phyloP scores from a whole-genome alignment of 2,113 vertebrate genomes.

The Apaloderma vittatum region DNA sequence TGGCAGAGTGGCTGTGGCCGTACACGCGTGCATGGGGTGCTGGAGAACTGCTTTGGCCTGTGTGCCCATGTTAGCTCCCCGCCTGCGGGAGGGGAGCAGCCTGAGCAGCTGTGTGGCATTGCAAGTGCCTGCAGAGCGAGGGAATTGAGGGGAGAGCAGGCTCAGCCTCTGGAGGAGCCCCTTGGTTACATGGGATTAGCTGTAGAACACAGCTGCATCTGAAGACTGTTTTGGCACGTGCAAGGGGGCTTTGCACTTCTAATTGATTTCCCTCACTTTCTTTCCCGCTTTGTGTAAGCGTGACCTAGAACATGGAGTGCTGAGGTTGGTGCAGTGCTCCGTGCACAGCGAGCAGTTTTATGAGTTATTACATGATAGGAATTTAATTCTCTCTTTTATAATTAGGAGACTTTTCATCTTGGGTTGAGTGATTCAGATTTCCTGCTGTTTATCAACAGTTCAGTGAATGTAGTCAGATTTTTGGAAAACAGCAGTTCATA shows the following conservation, averaged over 20 bases:
- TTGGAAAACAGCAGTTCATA: not conserved
- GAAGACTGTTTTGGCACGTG: not conserved
- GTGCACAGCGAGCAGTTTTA: not conserved
- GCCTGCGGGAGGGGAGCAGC: not conserved
- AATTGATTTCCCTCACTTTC: constrained; percentile 21
- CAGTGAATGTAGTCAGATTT: not conserved
- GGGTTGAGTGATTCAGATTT: not conserved
- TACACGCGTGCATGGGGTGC: rapidly evolving
- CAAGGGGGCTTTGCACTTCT: not conserved
- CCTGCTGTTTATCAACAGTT: not conserved
- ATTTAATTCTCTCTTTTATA: not conserved
- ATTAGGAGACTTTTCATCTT: not conserved
- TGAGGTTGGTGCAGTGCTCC: not conserved
- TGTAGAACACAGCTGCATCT: not conserved
- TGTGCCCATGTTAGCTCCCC: rapidly evolving
- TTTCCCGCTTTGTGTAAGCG: not conserved
- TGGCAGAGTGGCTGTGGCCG: rapidly evolving
- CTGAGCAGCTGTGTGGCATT: not conserved
- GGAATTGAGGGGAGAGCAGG: rapidly evolving
- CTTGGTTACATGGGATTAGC: not conserved
- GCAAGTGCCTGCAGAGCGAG: rapidly evolving
- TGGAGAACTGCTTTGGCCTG: rapidly evolving
- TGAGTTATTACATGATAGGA: not conserved
- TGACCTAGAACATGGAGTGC: not conserved
- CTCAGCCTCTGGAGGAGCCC: not conserved